Base-by-base conservation (phyloP, 2,888 invertebrate genomes). In the Hybos culiciformis region DNA sequence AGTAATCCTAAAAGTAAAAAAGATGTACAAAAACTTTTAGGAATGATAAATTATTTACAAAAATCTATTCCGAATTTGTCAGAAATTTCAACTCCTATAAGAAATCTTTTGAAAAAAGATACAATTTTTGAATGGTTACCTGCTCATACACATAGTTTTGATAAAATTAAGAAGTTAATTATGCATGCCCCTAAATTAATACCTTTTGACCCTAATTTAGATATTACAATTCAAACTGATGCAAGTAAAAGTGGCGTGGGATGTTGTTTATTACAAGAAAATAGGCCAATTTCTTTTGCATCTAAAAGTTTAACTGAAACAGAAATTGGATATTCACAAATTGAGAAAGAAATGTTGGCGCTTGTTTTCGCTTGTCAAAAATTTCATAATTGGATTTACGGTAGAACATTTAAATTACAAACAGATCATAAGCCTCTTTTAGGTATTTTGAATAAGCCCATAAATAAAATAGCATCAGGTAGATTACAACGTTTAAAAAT, bases 271-370 rank as follows among this genome's bases (percentile, higher is more conserved):
- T 34, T 51, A 24, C 50, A 51, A 29, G 39, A 46, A 18, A 38
- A 41, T 6, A 44, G 43, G 19, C 50, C 51, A 32, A 17, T 50
- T 38, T 40, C 39, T 21, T 50, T 41, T 46, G 48, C 43, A 34
- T 47, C 48, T 7, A 34, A 45, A 38, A 38, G 41, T 20, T 36
- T 49, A 37, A 45, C 46, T n/a, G 36, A 41, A 39, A 37, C 49
- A 2, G 49, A 48, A 47, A 21, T 31, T 17, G 34, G 29, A 18
- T 50, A 50, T 41, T 37, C 46, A 12, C 47, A 51, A 26, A 50
- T 49, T 11, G 50, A 50, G 37, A 50, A 50, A 34, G 46, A 54
- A 40, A 24, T 53, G 3, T 41, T 51, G 17, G 43, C 48, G 8
- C 46, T 53, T 12, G 29, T 43, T 3, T 53, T 48, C 39, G 45